A percentile compares a stretch with the other conserved stretches of the same genome.
Conservation (phyloP, 2,797 vertebrate species). For the Scolopax bukidnonensis region DNA sequence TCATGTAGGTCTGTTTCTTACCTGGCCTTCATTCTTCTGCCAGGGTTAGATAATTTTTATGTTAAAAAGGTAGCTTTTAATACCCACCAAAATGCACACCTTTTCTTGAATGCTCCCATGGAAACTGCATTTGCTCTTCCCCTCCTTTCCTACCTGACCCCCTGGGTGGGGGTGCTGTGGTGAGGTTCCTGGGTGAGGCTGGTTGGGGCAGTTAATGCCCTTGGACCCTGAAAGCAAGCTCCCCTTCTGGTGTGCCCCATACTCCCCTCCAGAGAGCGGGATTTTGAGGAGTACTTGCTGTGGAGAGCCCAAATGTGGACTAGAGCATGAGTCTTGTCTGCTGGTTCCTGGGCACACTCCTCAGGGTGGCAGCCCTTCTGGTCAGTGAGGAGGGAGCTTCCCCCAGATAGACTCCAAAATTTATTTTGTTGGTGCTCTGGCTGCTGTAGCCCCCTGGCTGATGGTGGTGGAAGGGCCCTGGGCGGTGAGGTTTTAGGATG, state of each 20-base stretch:
- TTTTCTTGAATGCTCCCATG: background rate
- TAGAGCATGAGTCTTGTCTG: background rate
- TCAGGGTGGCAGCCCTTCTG: fast-evolving
- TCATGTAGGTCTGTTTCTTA: background rate
- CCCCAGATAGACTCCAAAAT: background rate
- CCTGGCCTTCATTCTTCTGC: background rate
- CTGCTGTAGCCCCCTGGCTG: background rate
- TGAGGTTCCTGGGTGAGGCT: background rate
- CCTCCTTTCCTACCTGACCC: background rate
- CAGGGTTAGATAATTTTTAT: background rate
- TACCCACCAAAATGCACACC: background rate
- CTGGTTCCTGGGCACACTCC: background rate
- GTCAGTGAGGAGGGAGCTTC: background rate
- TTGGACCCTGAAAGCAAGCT: background rate
- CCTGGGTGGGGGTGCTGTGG: background rate
- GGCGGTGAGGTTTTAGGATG: background rate
- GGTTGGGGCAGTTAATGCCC: background rate
- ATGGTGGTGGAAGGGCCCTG: background rate
- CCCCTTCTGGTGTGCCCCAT: fast-evolving
- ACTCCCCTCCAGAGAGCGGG: fast-evolving
- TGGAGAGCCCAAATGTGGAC: background rate
- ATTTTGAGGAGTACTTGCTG: background rate
- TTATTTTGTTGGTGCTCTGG: background rate
- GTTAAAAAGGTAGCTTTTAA: background rate
- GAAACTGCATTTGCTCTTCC: background rate